Percentiles rank a stretch among this genome's conserved stretches.
phyloP scores from a whole-genome alignment of 2,113 vertebrate genomes.

The Conger conger region DNA sequence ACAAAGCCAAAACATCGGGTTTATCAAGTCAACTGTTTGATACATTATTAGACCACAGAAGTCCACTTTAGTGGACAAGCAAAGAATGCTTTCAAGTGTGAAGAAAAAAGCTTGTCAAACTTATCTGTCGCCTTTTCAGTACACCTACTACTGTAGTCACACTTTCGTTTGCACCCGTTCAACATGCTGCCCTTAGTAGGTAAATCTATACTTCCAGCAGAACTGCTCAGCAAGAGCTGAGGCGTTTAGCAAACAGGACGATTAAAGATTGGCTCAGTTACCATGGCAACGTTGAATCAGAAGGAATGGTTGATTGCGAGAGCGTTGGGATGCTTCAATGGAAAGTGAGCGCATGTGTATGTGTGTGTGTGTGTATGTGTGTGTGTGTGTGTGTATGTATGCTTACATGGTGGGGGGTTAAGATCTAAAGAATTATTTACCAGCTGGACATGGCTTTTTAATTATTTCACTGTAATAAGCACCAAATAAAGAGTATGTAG shows the following conservation, averaged over 20 bases:
- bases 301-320: constrained; percentile 47
- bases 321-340: constrained; percentile 40
- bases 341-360: constrained; percentile 35
- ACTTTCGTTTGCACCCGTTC: constrained; percentile 13
- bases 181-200: neutral
- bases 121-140: neutral
- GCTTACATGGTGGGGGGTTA: too few relatives aligned
- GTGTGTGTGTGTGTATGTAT: too few relatives aligned
- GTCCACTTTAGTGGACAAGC: too few relatives aligned
- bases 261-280: constrained; percentile 45
- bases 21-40: too few relatives aligned
- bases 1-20: too few relatives aligned
- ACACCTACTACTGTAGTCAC: neutral
- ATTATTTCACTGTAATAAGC: neutral
- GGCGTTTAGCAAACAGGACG: constrained; percentile 30
- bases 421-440: too few relatives aligned
- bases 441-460: neutral
- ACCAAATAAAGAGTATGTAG: neutral
- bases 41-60: too few relatives aligned
- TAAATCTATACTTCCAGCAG: constrained; percentile 7
- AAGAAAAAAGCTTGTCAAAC: too few relatives aligned
- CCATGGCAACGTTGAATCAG: constrained; percentile 49
- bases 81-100: too few relatives aligned
- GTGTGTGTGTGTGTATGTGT: constrained; percentile 21
- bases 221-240: constrained; percentile 33